Evolutionary conservation across 2,113 vertebrate species (phyloP), one percentile per base, ranked within the genome.

Genomic region (Coptodon rendalli): DNA sequence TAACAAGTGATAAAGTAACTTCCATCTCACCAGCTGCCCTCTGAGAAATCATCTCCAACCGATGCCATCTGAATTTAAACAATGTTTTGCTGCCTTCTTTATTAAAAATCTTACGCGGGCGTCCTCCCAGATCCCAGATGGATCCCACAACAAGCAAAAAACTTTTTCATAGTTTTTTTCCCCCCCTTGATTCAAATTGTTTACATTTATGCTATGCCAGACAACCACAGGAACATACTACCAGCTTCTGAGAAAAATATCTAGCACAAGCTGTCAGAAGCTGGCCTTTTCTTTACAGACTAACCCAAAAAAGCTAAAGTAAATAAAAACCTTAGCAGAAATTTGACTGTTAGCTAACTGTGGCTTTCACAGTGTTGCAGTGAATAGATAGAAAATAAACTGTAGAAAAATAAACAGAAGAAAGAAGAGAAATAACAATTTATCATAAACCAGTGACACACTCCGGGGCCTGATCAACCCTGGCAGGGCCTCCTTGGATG

Each of bases 41-140:
- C 59, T 79, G 89, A 90, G 87, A 89, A 92, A 89, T 90, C 81
- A 83, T 61, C 63, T 48, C 73, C 1, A 52, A 31, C 10, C 3
- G 19, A 89, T 54, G 86, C 61, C 73, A 19, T 68, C 11, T 78
- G 61, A 89, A 83, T 90, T 8, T 12, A 81, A 89, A 89, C 61
- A 34, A 19, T 11, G 56, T 43, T 79, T 73, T 19, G 6, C 71
- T 50, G 71, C 27, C 27, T 31, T 78, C 43, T 19, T 85, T 79
- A 82, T 84, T 88, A 88, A 82, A 86, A 80, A 2, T 13, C 48
- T 80, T 45, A 61, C 24, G 31, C 57, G 0, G 24, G 43, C 14
- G 1, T 53, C 40, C 43, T 78, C 45, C 9, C 43, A 1, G 43
- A 76, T 22, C 40, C 9, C 81, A 50, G 17, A 16, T 3, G 66